A percentile compares a stretch with the other conserved stretches of the same genome.
Evolutionary conservation across 2,888 invertebrate genomes (phyloP).

Genomic region (Epiblema foenella): DNA sequence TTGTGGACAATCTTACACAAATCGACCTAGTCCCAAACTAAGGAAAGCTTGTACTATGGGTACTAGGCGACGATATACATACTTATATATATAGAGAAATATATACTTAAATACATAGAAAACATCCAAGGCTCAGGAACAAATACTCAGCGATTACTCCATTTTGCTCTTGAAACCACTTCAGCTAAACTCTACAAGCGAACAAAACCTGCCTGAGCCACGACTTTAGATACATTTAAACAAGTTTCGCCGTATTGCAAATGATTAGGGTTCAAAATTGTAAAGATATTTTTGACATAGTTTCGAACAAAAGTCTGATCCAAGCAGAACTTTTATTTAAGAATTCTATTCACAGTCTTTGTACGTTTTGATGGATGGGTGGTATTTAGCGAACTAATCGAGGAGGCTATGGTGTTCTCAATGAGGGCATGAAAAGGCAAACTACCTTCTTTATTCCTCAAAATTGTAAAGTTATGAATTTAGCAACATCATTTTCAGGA

Average conservation of each 20-base stretch:
- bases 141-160: too few relatives aligned
- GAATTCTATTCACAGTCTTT: not conserved
- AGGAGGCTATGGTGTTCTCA: not conserved
- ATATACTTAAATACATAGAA: too few relatives aligned
- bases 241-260: not conserved
- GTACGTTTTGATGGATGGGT: not conserved
- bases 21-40: too few relatives aligned
- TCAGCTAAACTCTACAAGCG: not conserved
- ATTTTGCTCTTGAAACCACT: not conserved
- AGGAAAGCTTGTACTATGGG: too few relatives aligned
- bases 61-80: too few relatives aligned
- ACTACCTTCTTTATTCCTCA: not conserved
- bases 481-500: not conserved
- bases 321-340: not conserved
- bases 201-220: not conserved
- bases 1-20: too few relatives aligned
- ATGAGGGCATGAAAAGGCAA: not conserved
- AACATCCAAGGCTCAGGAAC: too few relatives aligned
- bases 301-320: not conserved
- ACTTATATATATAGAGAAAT: too few relatives aligned
- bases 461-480: too few relatives aligned
- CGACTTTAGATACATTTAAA: not conserved
- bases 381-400: conserved; percentile 3
- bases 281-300: not conserved
- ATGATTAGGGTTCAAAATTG: not conserved